phyloP scores from a whole-genome alignment of 2,888 invertebrate genomes.

The Sinotaia quadrata region DNA sequence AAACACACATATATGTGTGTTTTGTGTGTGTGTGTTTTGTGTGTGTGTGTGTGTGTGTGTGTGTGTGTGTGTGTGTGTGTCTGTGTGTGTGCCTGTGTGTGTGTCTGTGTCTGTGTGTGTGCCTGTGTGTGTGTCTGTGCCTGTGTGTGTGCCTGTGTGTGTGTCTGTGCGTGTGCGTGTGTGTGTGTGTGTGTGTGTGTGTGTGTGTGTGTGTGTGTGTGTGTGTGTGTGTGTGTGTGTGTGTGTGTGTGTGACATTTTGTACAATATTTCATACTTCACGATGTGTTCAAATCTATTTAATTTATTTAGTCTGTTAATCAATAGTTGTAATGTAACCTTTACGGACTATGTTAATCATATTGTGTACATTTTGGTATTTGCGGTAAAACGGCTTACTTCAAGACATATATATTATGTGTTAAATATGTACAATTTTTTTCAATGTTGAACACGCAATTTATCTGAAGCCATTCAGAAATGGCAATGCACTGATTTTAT shows the following conservation, averaged over 20 bases:
- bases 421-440: too few species aligned
- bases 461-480: too few species aligned
- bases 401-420: too few species aligned
- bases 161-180: neutral
- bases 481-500: too few species aligned
- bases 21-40: neutral
- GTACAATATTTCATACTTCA: too few species aligned
- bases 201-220: neutral
- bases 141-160: neutral
- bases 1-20: neutral
- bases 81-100: slow-evolving; percentile 7
- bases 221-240: neutral
- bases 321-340: too few species aligned
- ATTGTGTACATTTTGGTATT: too few species aligned
- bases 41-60: neutral
- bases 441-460: too few species aligned
- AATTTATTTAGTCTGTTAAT: too few species aligned
- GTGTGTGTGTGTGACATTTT: neutral
- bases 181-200: neutral
- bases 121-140: neutral
- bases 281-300: too few species aligned
- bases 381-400: too few species aligned
- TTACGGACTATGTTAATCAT: too few species aligned
- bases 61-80: slow-evolving; percentile 4
- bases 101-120: slow-evolving; percentile 8